Percentiles rank a stretch among this genome's conserved stretches.
Conservation (phyloP, 2,888 invertebrate genomes). For the Anthrax anthrax region DNA sequence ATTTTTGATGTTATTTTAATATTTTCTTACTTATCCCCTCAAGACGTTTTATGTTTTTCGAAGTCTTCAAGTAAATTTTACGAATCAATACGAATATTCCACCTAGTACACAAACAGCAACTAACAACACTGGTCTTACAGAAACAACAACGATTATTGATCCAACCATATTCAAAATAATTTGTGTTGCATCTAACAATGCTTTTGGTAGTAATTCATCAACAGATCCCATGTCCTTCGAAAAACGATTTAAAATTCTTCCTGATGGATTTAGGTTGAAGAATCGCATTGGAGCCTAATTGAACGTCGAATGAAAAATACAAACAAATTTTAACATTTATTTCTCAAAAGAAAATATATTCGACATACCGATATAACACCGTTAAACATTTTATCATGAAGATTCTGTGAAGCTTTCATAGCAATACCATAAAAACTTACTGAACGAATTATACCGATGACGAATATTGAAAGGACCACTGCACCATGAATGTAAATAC, state of each 20-base stretch:
- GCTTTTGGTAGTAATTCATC: constrained; percentile 63
- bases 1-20: constrained; percentile 1
- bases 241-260: constrained; percentile 61
- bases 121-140: constrained; percentile 43
- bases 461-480: constrained; percentile 40
- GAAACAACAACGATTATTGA: constrained; percentile 47
- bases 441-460: constrained; percentile 44
- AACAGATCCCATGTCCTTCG: constrained; percentile 71
- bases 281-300: constrained; percentile 47
- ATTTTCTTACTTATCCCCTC: constrained; percentile 44
- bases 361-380: constrained; percentile 20
- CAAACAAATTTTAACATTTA: constrained; percentile 13
- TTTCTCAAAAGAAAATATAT: not conserved
- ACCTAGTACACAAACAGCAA: constrained; percentile 43
- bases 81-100: constrained; percentile 44
- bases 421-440: constrained; percentile 48
- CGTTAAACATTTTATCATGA: constrained; percentile 54
- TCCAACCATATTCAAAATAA: constrained; percentile 36
- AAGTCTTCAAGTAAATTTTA: constrained; percentile 49
- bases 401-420: constrained; percentile 50
- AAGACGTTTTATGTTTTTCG: constrained; percentile 50
- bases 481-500: constrained; percentile 46
- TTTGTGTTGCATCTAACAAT: constrained; percentile 48
- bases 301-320: constrained; percentile 19
- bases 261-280: constrained; percentile 76